Evolutionary conservation across 2,113 vertebrate species (phyloP), one percentile per base, ranked within the genome.

Genomic region (Cyprinodon tularosa): DNA sequence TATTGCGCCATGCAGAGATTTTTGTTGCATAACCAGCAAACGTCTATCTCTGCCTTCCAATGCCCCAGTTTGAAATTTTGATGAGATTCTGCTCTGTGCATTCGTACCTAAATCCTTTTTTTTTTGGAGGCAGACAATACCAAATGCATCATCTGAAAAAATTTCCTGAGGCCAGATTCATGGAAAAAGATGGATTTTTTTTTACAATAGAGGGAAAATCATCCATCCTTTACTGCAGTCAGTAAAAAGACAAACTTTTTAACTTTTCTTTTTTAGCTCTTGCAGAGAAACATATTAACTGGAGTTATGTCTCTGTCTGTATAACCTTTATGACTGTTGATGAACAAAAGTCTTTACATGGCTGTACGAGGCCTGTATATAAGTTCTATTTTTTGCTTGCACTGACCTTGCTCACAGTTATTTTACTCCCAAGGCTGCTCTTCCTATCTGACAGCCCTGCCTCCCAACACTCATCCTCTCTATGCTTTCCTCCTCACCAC

Each of bases 171-270:
- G 62, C 78, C 48, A 87, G 91, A 83, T 83, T 90, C 86, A 86
- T 86, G 76, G 87, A 82, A 92, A 91, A 89, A 84, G 75, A 78
- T 48, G 71, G 53, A 60, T 75, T 44, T 60, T 80, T 50, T 72
- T 39, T 20, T 22, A 29, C 29, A 29, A 29, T 29, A 29, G 29
- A 29, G 29, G 29, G 29, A 29, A 29, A 29, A 29, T 29, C 29
- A 29, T 29, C 29, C 80, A 42, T 80, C 57, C 59, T 50, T 59
- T 7, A 20, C 59, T 57, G 48, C 15, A 68, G 57, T 53, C 61
- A 62, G 71, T 76, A 57, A 62, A n/a, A 1, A 50, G 73, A 79
- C 53, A 71, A 71, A 76, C 67, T 80, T 70, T 59, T 77, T 22
- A 7, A 45, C 29, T 29, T 29, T 69, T 17, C 65, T 74, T 20